Evolutionary conservation across 2,888 invertebrate genomes (phyloP).

Genomic region (Ferdinandea cuprea): DNA sequence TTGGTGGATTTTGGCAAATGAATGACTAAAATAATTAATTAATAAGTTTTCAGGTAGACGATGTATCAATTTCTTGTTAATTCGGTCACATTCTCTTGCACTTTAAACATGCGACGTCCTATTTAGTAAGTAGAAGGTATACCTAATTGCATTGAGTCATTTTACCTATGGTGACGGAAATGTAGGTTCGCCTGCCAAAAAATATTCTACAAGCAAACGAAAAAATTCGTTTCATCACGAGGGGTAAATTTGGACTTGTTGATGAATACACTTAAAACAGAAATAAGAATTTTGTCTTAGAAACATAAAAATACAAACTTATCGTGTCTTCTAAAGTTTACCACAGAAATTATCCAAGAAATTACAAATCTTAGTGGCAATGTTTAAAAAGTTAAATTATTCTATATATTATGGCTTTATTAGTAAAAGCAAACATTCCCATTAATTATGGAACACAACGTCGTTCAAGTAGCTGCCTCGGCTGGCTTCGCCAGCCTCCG

Average conservation of each 20-base stretch:
- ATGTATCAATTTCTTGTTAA: not conserved
- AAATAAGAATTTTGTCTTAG: too few relatives aligned
- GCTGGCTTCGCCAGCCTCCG: too few relatives aligned
- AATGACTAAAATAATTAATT: constrained; percentile 6
- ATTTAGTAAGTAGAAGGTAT: not conserved
- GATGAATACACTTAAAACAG: not conserved
- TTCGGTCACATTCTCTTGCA: not conserved
- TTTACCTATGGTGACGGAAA: constrained; percentile 3
- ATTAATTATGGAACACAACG: too few relatives aligned
- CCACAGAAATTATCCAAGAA: too few relatives aligned
- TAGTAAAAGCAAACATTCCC: too few relatives aligned
- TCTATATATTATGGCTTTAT: too few relatives aligned
- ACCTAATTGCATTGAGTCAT: constrained; percentile 4
- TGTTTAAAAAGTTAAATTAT: too few relatives aligned
- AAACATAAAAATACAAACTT: too few relatives aligned
- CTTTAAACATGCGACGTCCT: not conserved
- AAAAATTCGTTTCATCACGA: not conserved
- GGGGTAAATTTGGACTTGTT: not conserved
- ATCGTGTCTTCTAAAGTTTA: too few relatives aligned
- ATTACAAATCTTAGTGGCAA: too few relatives aligned
- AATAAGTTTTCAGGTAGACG: not conserved
- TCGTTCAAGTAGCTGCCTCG: too few relatives aligned
- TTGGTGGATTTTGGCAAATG: not conserved
- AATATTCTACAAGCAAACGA: not conserved
- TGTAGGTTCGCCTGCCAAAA: constrained; percentile 1